Evolutionary conservation across 2,888 invertebrate genomes (phyloP), one percentile per base, ranked within the genome.

Genomic region (Aethes cnicana): DNA sequence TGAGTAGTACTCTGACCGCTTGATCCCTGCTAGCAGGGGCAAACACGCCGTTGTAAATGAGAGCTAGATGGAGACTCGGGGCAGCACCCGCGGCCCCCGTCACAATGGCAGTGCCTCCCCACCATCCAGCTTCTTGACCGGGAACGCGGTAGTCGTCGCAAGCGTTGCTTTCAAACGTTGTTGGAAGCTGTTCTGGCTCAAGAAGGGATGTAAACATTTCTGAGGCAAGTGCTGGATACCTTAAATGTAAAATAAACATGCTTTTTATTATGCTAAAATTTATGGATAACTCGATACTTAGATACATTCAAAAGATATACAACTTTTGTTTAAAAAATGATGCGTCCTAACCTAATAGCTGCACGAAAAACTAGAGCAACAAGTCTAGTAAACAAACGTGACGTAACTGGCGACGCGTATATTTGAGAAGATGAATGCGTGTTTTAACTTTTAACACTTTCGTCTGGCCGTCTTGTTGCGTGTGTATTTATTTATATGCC

Each of bases 91-190:
- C 94, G 0, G 93, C 94, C 0, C 95, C 95, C 0, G 96, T 95
- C 1, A 97, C 94, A 21, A 96, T 94, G 0, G 96, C 97, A 0
- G 96, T 96, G 1, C 96, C 97, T 2, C 96, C 96, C 96, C 97
- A 66, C 95, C 96, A 63, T 90, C 93, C 64, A 90, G 95, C 56
- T 84, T 91, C 92, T 90, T 91, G 78, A 53, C 90, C 81, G 47
- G 79, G 68, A 6, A 71, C 53, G 57, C 82, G 57, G 84, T 84
- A 76, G 88, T 92, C 57, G 81, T 92, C 61, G 90, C 94, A 66
- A 83, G 91, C 62, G 84, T 91, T 82, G 50, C 71, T 75, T 0
- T 79, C 77, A 4, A 47, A 95, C 86, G 65, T 93, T 4, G 94
- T 93, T 0, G 95, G 93, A 1, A 95, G 94, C 9, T 92, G 87